Evolutionary conservation across 2,113 vertebrate species (phyloP), one percentile per base, ranked within the genome.

Genomic region (Proteles cristata): DNA sequence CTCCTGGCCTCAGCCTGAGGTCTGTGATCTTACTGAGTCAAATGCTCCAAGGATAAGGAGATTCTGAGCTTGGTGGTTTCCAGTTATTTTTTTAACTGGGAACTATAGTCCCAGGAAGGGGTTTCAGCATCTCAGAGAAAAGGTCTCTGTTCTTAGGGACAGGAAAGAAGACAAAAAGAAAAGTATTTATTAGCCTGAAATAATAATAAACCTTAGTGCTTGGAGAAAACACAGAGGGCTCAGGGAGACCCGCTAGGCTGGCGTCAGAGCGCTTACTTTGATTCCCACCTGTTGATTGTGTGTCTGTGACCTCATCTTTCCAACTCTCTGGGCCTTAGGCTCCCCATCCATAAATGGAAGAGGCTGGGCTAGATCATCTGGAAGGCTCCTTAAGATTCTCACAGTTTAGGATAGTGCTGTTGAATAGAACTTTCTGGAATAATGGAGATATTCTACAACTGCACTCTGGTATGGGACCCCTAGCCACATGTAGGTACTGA

Each of bases 231-330:
- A 26, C 43, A 63, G 58, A 74, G 39, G 6, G 31, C 79, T 68
- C 33, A 3, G 74, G 71, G 55, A 93, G 43, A 80, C 63, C 73
- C 63, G 4, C 43, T n/a, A 73, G 89, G 14, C 69, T 96, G 88
- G 93, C 21, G 0, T 50, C 26, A 9, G 35, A 55, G 25, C 35
- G 1, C 65, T 55, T 84, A 83, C 73, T 73, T 79, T 28, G 5
- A 33, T 61, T 80, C 45, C 26, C 74, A 43, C 80, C 83, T 77
- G 43, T 19, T 23, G 65, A 48, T 19, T 96, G 50, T 71, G 15
- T 79, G 79, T 66, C 82, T 65, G 5, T 96, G 90, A 93, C n/a
- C 19, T 48, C 43, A 61, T 93, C 92, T 96, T 94, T 96, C 96
- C 93, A 93, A 31, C 65, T 73, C 35, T 26, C 80, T 61, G 50